Conservation (phyloP, 2,888 invertebrate genomes). For the Caenorhabditis zanzibari region DNA sequence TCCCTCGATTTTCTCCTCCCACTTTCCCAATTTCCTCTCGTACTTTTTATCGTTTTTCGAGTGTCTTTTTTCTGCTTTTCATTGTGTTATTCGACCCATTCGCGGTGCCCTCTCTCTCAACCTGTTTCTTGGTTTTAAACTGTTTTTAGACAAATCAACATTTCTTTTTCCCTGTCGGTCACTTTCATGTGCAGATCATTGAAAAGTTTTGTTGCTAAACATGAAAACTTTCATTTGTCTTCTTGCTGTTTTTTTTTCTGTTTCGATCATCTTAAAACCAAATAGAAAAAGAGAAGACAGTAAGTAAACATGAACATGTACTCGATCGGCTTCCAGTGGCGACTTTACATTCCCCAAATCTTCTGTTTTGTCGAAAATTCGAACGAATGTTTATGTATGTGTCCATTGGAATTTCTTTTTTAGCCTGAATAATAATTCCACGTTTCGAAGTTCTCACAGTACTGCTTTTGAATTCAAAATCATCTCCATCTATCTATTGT, state of each 20-base stretch:
- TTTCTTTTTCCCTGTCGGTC: conserved; percentile 34
- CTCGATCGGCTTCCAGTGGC: conserved; percentile 23
- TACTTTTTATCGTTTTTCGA: conserved; percentile 62
- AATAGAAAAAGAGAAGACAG: conserved; percentile 12
- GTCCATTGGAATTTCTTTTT: conserved; percentile 25
- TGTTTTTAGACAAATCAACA: conserved; percentile 42
- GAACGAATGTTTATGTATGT: conserved; percentile 23
- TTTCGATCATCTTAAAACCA: conserved; percentile 30
- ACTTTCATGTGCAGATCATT: conserved; percentile 20
- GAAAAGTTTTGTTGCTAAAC: conserved; percentile 26
- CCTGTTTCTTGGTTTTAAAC: conserved; percentile 46
- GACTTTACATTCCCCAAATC: conserved; percentile 22
- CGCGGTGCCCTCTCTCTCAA: conserved; percentile 9
- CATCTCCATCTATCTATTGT: not conserved
- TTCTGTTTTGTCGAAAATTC: conserved; percentile 27
- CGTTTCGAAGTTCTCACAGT: conserved; percentile 16
- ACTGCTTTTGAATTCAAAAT: conserved; percentile 7
- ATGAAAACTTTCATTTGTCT: not conserved
- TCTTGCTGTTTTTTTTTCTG: conserved; percentile 15
- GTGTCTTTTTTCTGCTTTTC: conserved; percentile 46
- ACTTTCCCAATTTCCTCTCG: conserved; percentile 30
- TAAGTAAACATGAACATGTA: conserved; percentile 48
- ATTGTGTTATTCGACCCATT: conserved; percentile 41
- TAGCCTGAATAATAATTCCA: conserved; percentile 5
- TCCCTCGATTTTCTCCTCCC: conserved; percentile 2